phyloP scores from a whole-genome alignment of 2,888 invertebrate species.

The Cabera pusaria region DNA sequence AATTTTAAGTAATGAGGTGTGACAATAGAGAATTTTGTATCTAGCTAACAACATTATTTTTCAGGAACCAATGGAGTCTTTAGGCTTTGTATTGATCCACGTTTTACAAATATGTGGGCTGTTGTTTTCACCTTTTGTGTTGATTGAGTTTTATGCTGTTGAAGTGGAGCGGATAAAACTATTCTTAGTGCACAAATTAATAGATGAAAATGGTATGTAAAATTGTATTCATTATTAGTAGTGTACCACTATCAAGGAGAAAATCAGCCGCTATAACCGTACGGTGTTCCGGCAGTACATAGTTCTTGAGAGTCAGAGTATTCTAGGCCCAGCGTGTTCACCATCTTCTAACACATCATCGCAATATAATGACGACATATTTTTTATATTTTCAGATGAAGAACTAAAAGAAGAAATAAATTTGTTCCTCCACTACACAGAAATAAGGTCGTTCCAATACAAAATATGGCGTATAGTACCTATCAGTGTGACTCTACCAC shows the following conservation, averaged over 20 bases:
- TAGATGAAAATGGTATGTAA: slow-evolving; percentile 55
- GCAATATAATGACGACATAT: too few relatives aligned
- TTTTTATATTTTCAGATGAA: slow-evolving; percentile 47
- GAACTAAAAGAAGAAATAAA: slow-evolving; percentile 47
- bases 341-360: too few relatives aligned
- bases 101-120: slow-evolving; percentile 56
- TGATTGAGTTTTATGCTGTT: slow-evolving; percentile 53
- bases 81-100: slow-evolving; percentile 54
- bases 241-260: too few relatives aligned
- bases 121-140: slow-evolving; percentile 62
- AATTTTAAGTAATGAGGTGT: too few relatives aligned
- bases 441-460: slow-evolving; percentile 55
- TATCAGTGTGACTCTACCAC: slow-evolving; percentile 52
- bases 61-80: slow-evolving; percentile 47
- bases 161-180: slow-evolving; percentile 64
- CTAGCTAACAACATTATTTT: too few relatives aligned
- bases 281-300: too few relatives aligned
- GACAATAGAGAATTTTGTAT: too few relatives aligned
- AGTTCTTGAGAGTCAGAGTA: too few relatives aligned
- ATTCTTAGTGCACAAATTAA: slow-evolving; percentile 53
- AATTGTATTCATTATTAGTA: too few relatives aligned
- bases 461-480: slow-evolving; percentile 65
- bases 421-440: slow-evolving; percentile 57
- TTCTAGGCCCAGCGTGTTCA: too few relatives aligned
- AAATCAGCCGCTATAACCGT: too few relatives aligned